Evolutionary conservation across 2,888 invertebrate genomes (phyloP), one percentile per base, ranked within the genome.

Genomic region (Beris chalybata): DNA sequence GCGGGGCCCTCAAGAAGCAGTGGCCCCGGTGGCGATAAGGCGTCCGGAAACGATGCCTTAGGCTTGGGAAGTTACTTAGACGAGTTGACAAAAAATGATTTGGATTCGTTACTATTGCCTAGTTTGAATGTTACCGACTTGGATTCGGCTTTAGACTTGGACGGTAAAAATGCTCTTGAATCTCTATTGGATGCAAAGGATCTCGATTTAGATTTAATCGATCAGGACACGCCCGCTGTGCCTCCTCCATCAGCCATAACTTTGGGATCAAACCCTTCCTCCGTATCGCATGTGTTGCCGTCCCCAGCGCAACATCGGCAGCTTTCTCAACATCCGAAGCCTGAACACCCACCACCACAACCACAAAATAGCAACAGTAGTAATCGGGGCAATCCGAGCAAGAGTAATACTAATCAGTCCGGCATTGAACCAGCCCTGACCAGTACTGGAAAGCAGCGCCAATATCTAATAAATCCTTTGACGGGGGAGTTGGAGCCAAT

Each of bases 391-490:
- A 54, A 32, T 54, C 12, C 12, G 22, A 31, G 11, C 31, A 55
- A 47, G 9, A 55, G 11, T 71, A 71, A 52, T 72, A 73, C 64
- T 64, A 71, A 29, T 57, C 9, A 71, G n/a, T 3, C 22, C 4
- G 53, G n/a, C 5, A n/a, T n/a, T 9, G 45, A 29, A 5, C 29
- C 32, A 52, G 22, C 54, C 50, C 29, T 61, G 45, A 70, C 69
- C 22, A 86, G 85, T 55, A 84, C 85, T 68, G 87, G 87, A 68
- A 89, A 89, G 75, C 87, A 85, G 78, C 86, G 88, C 74, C 91
- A 91, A 82, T 92, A 91, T 83, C 87, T 95, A 53, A 93, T 95
- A 73, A 95, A 95, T 83, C 94, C 95, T 0, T 84, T 94, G 70
- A 94, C 95, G 71, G 92, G 93, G 48, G 89, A 92, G 76, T 84